Evolutionary conservation across 2,888 invertebrate species (phyloP), one percentile per base, ranked within the genome.

Genomic region (Cataglyphis altisquamis): DNA sequence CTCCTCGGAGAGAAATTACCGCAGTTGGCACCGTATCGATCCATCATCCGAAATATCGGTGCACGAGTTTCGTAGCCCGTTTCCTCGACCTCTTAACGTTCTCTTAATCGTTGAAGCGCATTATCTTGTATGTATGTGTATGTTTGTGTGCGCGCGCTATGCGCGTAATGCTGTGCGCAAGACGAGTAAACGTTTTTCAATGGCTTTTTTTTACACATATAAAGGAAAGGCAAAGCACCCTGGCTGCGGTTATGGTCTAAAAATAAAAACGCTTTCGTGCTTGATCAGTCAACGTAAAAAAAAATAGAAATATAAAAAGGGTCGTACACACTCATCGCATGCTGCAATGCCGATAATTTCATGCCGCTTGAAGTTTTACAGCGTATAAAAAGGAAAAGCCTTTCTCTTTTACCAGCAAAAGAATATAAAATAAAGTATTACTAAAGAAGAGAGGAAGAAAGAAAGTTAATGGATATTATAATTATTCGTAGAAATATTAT

Each of bases 11-110:
- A 48, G 78, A 48, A 70, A 73, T 45, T 68, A 48, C 48, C 72
- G 48, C 64, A 72, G 73, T 81, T 85, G 87, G 85, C 87, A 85
- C 45, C 67, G 77, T 21, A 63, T 73, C 87, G 85, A 73, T 80
- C 77, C 70, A 85, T 85, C 81, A 83, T 74, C 55, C 52, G 74
- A 39, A 72, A 72, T 64, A 57, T 52, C 55, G 21, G 57, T 41
- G 48, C 74, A 57, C 66, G 32, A 68, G 66, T 82, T 75, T 81
- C 81, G 55, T 62, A 21, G 21, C 57, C 8, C 29, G 57, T 41
- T 29, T 41, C 39, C 68, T 21, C 45, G 45, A 72, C 72, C 60
- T 48, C 48, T 60, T 45, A 45, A 72, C 72, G 78, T 60, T 55
- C 60, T 60, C 78, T 70, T 72, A 72, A 80, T 80, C 70, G 21